Evolutionary conservation across 2,113 vertebrate genomes (phyloP).

Genomic region (Stigmatopora argus): DNA sequence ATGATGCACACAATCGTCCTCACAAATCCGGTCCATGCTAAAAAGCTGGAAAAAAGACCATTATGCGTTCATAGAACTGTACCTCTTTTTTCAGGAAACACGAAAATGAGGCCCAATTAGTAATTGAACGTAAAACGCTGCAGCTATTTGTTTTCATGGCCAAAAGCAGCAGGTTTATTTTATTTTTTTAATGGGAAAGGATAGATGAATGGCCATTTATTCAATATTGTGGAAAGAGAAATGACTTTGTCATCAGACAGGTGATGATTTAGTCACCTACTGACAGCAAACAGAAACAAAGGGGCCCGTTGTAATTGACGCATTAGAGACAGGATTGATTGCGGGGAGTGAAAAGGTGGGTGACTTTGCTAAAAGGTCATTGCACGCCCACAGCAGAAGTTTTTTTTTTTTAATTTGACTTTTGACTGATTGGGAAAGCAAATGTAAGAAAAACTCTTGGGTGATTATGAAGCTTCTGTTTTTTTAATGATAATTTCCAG

Average conservation of each 20-base stretch:
- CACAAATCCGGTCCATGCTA: constrained; percentile 7
- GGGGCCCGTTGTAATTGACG: constrained; percentile 68
- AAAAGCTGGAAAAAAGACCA: constrained; percentile 36
- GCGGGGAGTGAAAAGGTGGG: constrained; percentile 66
- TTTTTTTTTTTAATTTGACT: constrained; percentile 32
- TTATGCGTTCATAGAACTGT: constrained; percentile 29
- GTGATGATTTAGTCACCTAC: constrained; percentile 34
- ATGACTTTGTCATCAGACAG: constrained; percentile 61
- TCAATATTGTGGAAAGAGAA: constrained; percentile 63
- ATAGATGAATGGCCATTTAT: constrained; percentile 52
- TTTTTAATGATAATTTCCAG: constrained; percentile 67
- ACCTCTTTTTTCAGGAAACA: constrained; percentile 18
- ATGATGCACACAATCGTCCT: too few species aligned
- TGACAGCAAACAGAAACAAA: constrained; percentile 69
- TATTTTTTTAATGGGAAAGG: constrained; percentile 43
- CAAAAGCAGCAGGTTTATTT: constrained; percentile 40
- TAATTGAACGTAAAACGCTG: constrained; percentile 35
- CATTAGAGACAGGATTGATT: constrained; percentile 75
- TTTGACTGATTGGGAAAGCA: constrained; percentile 19
- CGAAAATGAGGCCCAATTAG: constrained; percentile 33
- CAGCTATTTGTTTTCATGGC: constrained; percentile 46
- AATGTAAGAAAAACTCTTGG: constrained; percentile 42
- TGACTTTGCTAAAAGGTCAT: constrained; percentile 77
- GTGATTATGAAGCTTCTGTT: constrained; percentile 61
- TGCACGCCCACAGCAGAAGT: constrained; percentile 65